These are phyloP conservation scores for Spea bombifrons DNA, from an alignment of 2,113 vertebrate species.

Conservation along the genomic window DNA sequence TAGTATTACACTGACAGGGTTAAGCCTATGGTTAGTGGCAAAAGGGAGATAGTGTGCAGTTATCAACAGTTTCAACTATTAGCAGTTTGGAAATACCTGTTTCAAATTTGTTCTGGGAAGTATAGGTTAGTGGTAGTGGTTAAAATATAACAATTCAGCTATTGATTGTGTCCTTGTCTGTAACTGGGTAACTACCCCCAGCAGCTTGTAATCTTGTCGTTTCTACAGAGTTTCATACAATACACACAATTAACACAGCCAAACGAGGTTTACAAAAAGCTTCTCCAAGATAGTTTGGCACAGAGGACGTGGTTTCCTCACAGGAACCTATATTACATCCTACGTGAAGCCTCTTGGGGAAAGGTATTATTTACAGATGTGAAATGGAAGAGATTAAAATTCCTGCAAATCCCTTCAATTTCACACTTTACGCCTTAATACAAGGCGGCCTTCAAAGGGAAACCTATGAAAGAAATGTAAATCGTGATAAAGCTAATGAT, in stretches of 20 bases:
- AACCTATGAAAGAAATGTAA: background rate
- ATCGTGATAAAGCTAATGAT: constrained; percentile 7
- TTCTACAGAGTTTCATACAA: background rate
- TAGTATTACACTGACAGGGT: too few relatives aligned
- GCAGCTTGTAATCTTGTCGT: constrained; percentile 1
- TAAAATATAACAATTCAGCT: constrained; percentile 10
- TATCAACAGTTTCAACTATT: too few relatives aligned
- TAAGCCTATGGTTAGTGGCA: too few relatives aligned
- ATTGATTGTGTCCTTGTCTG: constrained; percentile 18
- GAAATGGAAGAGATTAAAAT: constrained; percentile 20
- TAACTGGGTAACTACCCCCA: constrained; percentile 36
- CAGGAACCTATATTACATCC: constrained; percentile 40
- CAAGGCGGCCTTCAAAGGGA: background rate
- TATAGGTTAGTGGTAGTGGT: constrained; percentile 1
- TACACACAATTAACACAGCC: constrained; percentile 11
- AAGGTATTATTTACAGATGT: constrained; percentile 31
- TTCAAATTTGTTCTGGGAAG: too few relatives aligned
- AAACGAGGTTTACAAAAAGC: constrained; percentile 25
- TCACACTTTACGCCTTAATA: constrained; percentile 7
- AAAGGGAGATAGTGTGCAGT: too few relatives aligned
- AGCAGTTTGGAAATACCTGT: too few relatives aligned
- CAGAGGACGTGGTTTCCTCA: constrained; percentile 11
- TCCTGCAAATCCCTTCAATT: constrained; percentile 21
- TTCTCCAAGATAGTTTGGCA: constrained; percentile 25
- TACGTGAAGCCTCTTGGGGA: constrained; percentile 14